Evolutionary conservation across 2,797 vertebrate species (phyloP).

Genomic region (Semotilus atromaculatus): DNA sequence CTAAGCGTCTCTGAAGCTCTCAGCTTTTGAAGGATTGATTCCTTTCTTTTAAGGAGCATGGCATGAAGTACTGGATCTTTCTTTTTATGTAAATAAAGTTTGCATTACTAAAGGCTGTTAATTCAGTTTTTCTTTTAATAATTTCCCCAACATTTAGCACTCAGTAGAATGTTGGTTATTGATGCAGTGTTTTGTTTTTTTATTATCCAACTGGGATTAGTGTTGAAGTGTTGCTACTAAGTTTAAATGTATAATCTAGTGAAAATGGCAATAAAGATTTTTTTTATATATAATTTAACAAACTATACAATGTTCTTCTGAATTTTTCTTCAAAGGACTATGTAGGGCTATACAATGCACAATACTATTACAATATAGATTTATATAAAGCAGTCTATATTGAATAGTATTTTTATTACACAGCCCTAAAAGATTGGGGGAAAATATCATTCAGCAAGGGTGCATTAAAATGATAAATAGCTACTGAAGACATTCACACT

Average conservation of each 20-base stretch:
- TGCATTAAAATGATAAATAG: not conserved
- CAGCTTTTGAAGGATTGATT: conserved; percentile 81
- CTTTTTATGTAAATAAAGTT: conserved; percentile 94
- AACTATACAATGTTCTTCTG: conserved; percentile 45
- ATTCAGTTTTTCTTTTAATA: conserved; percentile 61
- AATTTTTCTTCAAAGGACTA: not conserved
- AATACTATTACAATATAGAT: not conserved
- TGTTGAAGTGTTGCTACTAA: conserved; percentile 70
- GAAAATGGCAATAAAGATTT: conserved; percentile 76
- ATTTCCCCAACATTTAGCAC: conserved; percentile 58
- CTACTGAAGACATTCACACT: not conserved
- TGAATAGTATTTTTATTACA: not conserved
- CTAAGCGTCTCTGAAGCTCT: conserved; percentile 67
- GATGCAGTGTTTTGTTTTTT: conserved; percentile 74
- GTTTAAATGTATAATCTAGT: conserved; percentile 77
- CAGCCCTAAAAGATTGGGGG: not conserved
- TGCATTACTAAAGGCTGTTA: conserved; percentile 82
- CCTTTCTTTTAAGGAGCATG: conserved; percentile 86
- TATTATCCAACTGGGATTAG: conserved; percentile 69
- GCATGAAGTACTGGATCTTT: conserved; percentile 87
- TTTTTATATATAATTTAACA: conserved; percentile 68
- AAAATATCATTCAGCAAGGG: not conserved
- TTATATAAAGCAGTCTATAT: not conserved
- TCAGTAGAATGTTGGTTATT: conserved; percentile 64
- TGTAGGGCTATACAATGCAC: not conserved